phyloP scores from a whole-genome alignment of 2,888 invertebrate genomes.

The Coleophora flavipennella region DNA sequence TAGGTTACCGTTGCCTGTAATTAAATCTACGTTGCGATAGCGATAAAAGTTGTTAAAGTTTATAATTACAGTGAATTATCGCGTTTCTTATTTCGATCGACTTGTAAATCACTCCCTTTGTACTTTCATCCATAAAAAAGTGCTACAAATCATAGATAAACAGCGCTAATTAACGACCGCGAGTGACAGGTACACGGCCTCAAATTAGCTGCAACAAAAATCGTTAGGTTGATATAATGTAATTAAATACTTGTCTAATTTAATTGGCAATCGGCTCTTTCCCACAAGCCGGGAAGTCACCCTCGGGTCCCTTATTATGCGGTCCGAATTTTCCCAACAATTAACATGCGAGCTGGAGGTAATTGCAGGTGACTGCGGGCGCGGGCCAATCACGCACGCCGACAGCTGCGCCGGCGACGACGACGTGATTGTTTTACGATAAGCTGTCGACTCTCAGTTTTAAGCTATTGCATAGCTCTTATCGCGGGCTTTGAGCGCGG shows the following conservation, averaged over 20 bases:
- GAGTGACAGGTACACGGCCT: constrained; percentile 30
- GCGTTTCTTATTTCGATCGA: constrained; percentile 27
- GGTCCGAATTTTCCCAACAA: constrained; percentile 50
- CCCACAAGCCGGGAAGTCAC: constrained; percentile 64
- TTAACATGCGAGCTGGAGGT: constrained; percentile 43
- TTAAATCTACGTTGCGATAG: background rate
- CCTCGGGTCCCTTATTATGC: constrained; percentile 41
- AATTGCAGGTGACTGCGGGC: constrained; percentile 48
- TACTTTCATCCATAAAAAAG: constrained; percentile 17
- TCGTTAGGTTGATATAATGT: constrained; percentile 29
- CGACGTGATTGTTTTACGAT: too few relatives aligned
- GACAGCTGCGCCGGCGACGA: constrained; percentile 2
- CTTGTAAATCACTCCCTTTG: constrained; percentile 38
- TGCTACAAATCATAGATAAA: constrained; percentile 43
- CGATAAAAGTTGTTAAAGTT: background rate
- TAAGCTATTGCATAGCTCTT: too few relatives aligned
- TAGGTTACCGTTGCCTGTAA: too few relatives aligned
- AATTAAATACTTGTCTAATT: constrained; percentile 67
- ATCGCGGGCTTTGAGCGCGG: too few relatives aligned
- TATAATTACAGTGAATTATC: constrained; percentile 31
- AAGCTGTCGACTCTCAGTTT: too few relatives aligned
- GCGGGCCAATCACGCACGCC: constrained; percentile 36
- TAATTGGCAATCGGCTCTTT: constrained; percentile 68
- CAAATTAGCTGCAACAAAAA: constrained; percentile 38
- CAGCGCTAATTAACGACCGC: constrained; percentile 39